Evolutionary conservation across 2,797 vertebrate genomes (phyloP), one percentile per base, ranked within the genome.

Genomic region (Sebastes steindachneri): DNA sequence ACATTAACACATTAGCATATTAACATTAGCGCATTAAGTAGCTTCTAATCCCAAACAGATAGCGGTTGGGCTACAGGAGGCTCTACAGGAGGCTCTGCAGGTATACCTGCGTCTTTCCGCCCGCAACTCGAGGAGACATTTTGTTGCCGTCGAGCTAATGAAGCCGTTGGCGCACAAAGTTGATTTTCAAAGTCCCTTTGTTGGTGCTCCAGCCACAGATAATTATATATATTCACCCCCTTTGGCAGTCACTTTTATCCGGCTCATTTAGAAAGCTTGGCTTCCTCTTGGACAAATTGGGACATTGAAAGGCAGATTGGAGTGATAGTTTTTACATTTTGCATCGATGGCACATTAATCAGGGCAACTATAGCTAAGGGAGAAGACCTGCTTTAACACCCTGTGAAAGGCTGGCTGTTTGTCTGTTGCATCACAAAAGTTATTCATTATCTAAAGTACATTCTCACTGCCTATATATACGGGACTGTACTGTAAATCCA

Each of bases 141-240:
- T 82, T 91, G 89, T 92, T 92, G 91, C 90, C 48, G 80, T 90
- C 89, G 71, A 67, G 86, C 92, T 93, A 93, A 93, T 91, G 88
- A 93, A 92, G 86, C 86, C 86, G 86, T 88, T 93, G 92, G 92
- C 83, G 41, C 83, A 79, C 69, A 77, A 84, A 86, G 87, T 89
- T 89, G 88, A 86, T 91, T 93, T 93, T 89, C 69, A 90, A 91
- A 92, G 84, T 90, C 88, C 80, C 80, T 93, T 91, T 91, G 88
- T 93, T 90, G 84, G 88, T 64, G 80, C 88, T 92, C 80, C 86
- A 91, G 87, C 85, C 86, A 72, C 88, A 92, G 88, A 93, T 94
- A 93, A 94, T 94, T 94, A 90, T 93, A 93, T 92, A 93, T 92
- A 94, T 93, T 90, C 89, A 91, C 82, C 86, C 89, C 87, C 87